These are phyloP conservation scores for Delia radicum DNA, from an alignment of 1,140 invertebrate species.

Conservation along the genomic window DNA sequence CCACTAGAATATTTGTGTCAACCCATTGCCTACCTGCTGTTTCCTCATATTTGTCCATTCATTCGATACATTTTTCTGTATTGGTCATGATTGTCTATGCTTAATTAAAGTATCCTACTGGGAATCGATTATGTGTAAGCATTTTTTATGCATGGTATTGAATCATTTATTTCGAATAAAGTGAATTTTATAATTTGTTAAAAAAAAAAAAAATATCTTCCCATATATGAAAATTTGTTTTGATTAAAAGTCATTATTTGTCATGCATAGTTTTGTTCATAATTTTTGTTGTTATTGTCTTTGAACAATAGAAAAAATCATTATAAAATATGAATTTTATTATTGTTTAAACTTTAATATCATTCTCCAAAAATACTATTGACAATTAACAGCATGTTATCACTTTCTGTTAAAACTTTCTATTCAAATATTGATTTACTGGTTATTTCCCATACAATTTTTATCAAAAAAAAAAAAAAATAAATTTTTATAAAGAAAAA, in stretches of 20 bases:
- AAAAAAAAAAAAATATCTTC: neutral
- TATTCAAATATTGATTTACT: neutral
- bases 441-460: neutral
- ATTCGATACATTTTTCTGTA: too few species aligned
- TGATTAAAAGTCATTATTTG: neutral
- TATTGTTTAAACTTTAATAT: neutral
- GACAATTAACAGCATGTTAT: neutral
- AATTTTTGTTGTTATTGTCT: neutral
- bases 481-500: too few species aligned
- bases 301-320: neutral
- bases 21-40: too few species aligned
- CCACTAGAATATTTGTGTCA: too few species aligned
- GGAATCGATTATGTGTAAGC: slow-evolving; percentile 25
- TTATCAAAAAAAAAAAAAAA: too few species aligned
- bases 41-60: too few species aligned
- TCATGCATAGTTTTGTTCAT: neutral
- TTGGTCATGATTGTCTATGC: too few species aligned
- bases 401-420: neutral
- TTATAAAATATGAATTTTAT: neutral
- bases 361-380: neutral
- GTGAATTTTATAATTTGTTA: neutral
- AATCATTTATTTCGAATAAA: neutral
- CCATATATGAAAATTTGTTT: neutral
- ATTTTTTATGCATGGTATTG: neutral
- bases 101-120: slow-evolving; percentile 25